phyloP scores from a whole-genome alignment of 2,113 vertebrate species.

The Clarias batrachus region DNA sequence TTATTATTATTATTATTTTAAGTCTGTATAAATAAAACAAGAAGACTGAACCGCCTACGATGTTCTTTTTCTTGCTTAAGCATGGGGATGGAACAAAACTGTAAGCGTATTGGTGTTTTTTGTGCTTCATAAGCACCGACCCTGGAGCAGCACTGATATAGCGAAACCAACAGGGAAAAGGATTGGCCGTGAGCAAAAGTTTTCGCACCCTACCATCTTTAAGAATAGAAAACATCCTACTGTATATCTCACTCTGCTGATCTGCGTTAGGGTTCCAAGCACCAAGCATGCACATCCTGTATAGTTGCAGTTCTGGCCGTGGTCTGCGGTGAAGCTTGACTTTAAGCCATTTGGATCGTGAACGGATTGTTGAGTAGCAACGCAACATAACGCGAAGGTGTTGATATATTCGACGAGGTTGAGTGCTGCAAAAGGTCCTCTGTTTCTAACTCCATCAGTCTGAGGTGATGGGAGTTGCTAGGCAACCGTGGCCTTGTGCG shows the following conservation, averaged over 20 bases:
- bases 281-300: background rate
- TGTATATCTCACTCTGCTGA: too few relatives aligned
- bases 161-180: background rate
- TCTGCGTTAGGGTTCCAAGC: background rate
- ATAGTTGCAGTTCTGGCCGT: background rate
- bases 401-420: background rate
- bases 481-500: slow-evolving; percentile 69
- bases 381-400: background rate
- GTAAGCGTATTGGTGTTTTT: background rate
- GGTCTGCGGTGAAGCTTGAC: too few relatives aligned
- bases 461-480: slow-evolving; percentile 75
- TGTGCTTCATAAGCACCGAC: background rate
- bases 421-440: slow-evolving; percentile 63
- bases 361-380: background rate
- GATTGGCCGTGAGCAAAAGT: background rate
- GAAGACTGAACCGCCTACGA: background rate
- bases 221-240: background rate
- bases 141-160: background rate
- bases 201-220: background rate
- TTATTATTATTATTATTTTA: background rate
- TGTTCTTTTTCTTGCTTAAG: background rate
- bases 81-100: background rate
- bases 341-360: background rate
- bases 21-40: background rate
- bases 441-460: slow-evolving; percentile 65